Evolutionary conservation across 2,888 invertebrate genomes (phyloP).

Genomic region (Orthosia gracilis): DNA sequence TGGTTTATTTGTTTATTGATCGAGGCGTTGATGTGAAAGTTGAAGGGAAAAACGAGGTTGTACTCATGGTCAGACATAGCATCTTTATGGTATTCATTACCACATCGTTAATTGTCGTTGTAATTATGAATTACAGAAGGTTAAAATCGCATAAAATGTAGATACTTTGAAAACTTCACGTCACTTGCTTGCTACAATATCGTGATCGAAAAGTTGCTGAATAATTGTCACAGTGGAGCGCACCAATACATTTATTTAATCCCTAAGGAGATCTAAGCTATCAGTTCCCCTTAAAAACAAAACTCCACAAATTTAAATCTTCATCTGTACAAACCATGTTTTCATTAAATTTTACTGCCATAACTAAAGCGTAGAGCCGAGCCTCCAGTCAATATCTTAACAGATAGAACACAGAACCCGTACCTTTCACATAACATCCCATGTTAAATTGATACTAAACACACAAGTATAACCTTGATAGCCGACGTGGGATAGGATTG

Average conservation of each 20-base stretch:
- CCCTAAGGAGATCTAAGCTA: not conserved
- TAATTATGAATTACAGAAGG: no score
- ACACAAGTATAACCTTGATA: constrained; percentile 64
- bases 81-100: not conserved
- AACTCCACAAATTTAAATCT: constrained; percentile 3
- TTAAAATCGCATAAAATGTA: no score
- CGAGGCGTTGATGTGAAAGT: constrained; percentile 49
- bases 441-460: constrained; percentile 63
- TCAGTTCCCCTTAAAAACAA: not conserved
- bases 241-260: not conserved
- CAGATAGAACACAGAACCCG: constrained; percentile 36
- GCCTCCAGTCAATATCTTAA: constrained; percentile 44
- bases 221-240: no score
- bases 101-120: no score
- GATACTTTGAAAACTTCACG: no score
- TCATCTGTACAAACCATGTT: constrained; percentile 4
- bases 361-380: constrained; percentile 17
- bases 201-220: not conserved
- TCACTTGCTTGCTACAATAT: not conserved
- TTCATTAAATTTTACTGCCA: constrained; percentile 34
- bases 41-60: constrained; percentile 12
- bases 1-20: constrained; percentile 54
- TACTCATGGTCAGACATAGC: not conserved
- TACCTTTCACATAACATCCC: constrained; percentile 50
- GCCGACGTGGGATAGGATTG: constrained; percentile 59